Percentiles rank a stretch among this genome's conserved stretches.
Evolutionary conservation across 2,113 vertebrate genomes (phyloP).

Genomic region (Equus quagga): DNA sequence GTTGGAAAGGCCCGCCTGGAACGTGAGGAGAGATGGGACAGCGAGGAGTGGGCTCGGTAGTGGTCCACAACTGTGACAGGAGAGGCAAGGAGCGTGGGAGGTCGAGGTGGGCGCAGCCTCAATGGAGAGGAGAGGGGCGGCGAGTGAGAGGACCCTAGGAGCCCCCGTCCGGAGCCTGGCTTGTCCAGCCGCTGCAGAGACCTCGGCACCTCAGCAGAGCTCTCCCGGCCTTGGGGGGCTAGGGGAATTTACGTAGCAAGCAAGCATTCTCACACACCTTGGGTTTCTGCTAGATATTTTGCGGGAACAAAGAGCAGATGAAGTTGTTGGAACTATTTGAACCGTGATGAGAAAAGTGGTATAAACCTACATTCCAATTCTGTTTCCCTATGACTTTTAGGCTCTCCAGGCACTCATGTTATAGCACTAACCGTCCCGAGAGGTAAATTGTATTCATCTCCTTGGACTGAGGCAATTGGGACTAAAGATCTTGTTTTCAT

Average conservation of each 20-base stretch:
- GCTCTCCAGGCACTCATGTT: too few relatives aligned
- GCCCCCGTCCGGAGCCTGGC: not conserved
- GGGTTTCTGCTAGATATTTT: not conserved
- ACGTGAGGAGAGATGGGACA: rapidly evolving
- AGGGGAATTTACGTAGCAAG: rapidly evolving
- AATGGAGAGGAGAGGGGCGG: rapidly evolving
- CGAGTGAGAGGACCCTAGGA: not conserved
- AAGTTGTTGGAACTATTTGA: not conserved
- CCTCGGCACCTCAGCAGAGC: not conserved
- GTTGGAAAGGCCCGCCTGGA: not conserved
- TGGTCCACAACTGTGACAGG: rapidly evolving
- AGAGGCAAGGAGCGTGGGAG: not conserved
- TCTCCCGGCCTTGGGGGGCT: not conserved
- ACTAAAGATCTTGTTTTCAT: not conserved
- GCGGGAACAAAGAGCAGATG: too few relatives aligned
- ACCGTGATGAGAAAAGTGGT: not conserved
- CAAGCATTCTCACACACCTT: not conserved
- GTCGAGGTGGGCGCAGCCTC: too few relatives aligned
- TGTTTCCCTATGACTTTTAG: not conserved
- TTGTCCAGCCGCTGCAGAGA: rapidly evolving
- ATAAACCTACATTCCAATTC: not conserved
- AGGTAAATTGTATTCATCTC: not conserved
- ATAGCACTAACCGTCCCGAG: not conserved
- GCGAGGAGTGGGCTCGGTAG: not conserved
- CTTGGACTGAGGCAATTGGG: not conserved